Base-by-base conservation (phyloP, 2,888 invertebrate species). In the Andrena chrysosceles region DNA sequence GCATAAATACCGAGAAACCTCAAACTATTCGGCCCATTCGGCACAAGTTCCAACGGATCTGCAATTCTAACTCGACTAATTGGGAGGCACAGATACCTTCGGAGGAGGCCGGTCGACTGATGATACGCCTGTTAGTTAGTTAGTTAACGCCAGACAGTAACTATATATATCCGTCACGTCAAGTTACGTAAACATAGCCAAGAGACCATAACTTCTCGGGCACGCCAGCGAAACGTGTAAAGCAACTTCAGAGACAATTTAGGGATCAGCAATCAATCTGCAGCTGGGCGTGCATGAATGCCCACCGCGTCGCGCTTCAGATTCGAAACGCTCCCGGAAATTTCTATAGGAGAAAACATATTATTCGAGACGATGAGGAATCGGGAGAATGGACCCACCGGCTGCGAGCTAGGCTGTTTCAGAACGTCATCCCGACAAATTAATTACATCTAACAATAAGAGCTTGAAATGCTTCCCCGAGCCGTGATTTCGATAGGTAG, bases 61-160 rank as follows among this genome's bases (percentile, higher is more conserved):
- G 88, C 90, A 87, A 88, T 90, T 90, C 90, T 83, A 90, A 90
- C 87, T 89, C 85, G 85, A 73, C 89, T 91, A 90, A 91, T 91
- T 90, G 87, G 87, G 85, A 90, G 81, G 84, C 86, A 75, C 84
- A 54, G 85, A 87, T 85, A 86, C 76, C 84, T 85, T 81, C 67
- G 78, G 72, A 76, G 82, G 79, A 83, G 73, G 63, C 78, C 60
- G 77, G 71, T 63, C 76, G 75, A 78, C 75, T 79, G 89, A 89
- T 85, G 89, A 89, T 89, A 85, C 87, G 85, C 81, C 77, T 81
- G 86, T 84, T 87, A 83, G 85, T 87, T 84, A 84, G 85, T 81
- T 88, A 88, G 89, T 88, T 88, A 87, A 89, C 83, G 83, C 80
- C 81, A 75, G 77, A 79, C 83, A 54, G 74, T 52, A 66, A 75